These are phyloP conservation scores for Donacobius atricapilla DNA, from an alignment of 2,113 vertebrate species.

Conservation along the genomic window DNA sequence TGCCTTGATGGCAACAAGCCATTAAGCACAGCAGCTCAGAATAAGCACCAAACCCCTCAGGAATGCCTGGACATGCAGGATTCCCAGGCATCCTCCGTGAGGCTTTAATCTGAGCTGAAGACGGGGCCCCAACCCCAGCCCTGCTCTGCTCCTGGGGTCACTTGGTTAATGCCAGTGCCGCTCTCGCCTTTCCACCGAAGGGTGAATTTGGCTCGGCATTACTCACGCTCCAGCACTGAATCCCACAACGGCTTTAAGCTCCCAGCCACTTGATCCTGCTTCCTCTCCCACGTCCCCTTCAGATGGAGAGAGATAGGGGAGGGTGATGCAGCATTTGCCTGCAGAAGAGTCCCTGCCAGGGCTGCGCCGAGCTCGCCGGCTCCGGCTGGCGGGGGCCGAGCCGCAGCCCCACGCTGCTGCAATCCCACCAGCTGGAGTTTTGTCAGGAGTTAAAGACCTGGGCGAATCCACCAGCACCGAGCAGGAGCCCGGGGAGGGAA, in stretches of 20 bases:
- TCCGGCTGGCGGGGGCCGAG: background rate
- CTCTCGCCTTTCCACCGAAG: background rate
- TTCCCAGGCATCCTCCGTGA: background rate
- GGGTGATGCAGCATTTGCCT: slow-evolving; percentile 63
- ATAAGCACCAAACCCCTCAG: background rate
- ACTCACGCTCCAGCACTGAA: slow-evolving; percentile 20
- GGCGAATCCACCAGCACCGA: background rate
- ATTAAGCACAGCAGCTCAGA: slow-evolving; percentile 19
- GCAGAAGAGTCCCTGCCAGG: slow-evolving; percentile 57
- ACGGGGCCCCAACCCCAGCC: background rate
- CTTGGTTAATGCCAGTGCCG: background rate
- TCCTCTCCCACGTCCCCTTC: slow-evolving; percentile 58
- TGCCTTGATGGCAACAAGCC: slow-evolving; percentile 20
- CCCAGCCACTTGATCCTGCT: slow-evolving; percentile 21
- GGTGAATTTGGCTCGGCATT: background rate
- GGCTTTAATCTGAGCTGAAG: background rate
- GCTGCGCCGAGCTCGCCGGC: slow-evolving; percentile 19
- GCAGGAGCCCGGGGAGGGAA: background rate
- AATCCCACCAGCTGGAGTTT: background rate
- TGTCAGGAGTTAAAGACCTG: background rate
- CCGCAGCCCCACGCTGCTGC: slow-evolving; percentile 30
- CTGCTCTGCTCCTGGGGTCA: background rate
- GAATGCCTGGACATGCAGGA: background rate
- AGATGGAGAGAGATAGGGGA: slow-evolving; percentile 38
- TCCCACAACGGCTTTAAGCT: slow-evolving; percentile 36